Base-by-base conservation (phyloP, 2,888 invertebrate genomes). In the Lepidocyrtoides sp. region DNA sequence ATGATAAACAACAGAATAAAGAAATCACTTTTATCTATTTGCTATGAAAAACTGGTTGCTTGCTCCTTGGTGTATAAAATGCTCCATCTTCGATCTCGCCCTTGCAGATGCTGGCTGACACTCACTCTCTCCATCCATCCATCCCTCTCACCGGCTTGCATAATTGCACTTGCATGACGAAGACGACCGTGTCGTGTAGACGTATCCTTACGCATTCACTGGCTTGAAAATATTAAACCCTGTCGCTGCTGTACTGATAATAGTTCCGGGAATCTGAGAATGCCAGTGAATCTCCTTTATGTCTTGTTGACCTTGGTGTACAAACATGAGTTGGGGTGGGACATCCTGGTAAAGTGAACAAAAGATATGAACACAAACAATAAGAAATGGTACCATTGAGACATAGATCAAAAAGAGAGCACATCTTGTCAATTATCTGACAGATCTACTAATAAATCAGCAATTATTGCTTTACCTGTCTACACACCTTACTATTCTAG, bases 221-320 rank as follows among this genome's bases (percentile, higher is more conserved):
- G 99, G 99, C 96, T 98, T 97, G 95, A 99, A 99, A 95, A 99
- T 96, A 96, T 99, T 99, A 95, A 99, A 99, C 87, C 99, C 99
- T 95, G 97, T 98, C 94, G 97, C 97, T 12, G 99, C 98, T 36
- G 99, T 99, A 91, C 98, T 98, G 72, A 99, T 96, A 79, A 99
- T 96, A 0, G 98, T 97, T 10, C 99, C 99, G 0, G 99, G 98
- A 93, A 99, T 96, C 96, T 99, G 99, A 32, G 97, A 97, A 95
- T 99, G 99, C 99, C 99, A 99, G 95, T 99, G 99, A 41, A 99
- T 95, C 96, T 99, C 99, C 95, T 99, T 99, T 87, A 99, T 97
- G 95, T 99, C 99, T 89, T 97, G 97, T 95, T 99, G 99, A 60
- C 99, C 99, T 96, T 99, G 98, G 95, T 99, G 99, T 94, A 99